Evolutionary conservation across 2,888 invertebrate species (phyloP), one percentile per base, ranked within the genome.

Genomic region (Esperia sulphurella): DNA sequence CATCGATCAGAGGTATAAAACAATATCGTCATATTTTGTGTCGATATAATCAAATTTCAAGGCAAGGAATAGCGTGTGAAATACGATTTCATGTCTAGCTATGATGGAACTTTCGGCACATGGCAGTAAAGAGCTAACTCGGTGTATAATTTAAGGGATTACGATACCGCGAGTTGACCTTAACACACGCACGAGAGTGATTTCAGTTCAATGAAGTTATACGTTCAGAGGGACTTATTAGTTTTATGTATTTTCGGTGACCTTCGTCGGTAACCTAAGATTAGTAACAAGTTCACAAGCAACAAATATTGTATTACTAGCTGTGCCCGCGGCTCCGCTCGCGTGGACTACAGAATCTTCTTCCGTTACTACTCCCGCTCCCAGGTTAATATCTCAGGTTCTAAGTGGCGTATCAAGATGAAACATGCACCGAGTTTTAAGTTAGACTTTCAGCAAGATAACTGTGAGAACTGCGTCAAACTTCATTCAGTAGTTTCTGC

Each of bases 21-120:
- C 35, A 35, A n/a, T 35, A n/a, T 21, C 29, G 38, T 33, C 6
- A 31, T 42, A 41, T 43, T 44, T 51, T 53, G 39, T 55, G 53
- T 60, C 62, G 60, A 69, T 63, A 59, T 61, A 62, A 69, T 62
- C 58, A 60, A 48, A 55, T 61, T 68, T 63, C 79, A 80, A 79
- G 82, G 82, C 61, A 52, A 75, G 74, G 64, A 55, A 56, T 83
- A 52, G 77, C 83, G 79, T 83, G 84, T 57, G 58, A 60, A 68
- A 60, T 58, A 67, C 60, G 60, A 68, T 72, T 76, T 71, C 58
- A 62, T 63, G 60, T 68, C 61, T 61, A 61, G 67, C 68, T 61
- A 58, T 61, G 67, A 65, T 61, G 58, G 59, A 73, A 67, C 57
- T 67, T 70, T 57, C 52, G 60, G 55, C 57, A 52, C 47, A 52